Percentiles rank a stretch among this genome's conserved stretches.
phyloP scores from a whole-genome alignment of 2,888 invertebrate species.

The Harpalus rufipes region DNA sequence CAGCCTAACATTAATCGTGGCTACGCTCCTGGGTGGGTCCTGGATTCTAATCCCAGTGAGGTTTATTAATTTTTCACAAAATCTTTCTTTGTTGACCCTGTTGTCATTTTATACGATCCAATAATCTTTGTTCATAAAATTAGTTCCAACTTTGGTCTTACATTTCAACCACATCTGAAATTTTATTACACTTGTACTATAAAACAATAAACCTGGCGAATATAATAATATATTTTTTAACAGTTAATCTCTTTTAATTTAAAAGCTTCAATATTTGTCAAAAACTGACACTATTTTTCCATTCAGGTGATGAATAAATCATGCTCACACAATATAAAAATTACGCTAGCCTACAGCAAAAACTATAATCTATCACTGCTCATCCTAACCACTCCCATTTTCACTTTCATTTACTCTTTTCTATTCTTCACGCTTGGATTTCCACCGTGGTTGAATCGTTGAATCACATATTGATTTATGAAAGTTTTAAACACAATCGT shows the following conservation, averaged over 20 bases:
- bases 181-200: too few relatives aligned
- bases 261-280: not conserved
- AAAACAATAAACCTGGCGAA: too few relatives aligned
- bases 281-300: not conserved
- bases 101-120: too few relatives aligned
- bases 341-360: not conserved
- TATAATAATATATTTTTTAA: too few relatives aligned
- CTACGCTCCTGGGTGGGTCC: too few relatives aligned
- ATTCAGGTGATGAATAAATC: not conserved
- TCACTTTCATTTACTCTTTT: conserved; percentile 32
- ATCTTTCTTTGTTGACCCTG: too few relatives aligned
- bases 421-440: not conserved
- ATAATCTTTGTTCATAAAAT: too few relatives aligned
- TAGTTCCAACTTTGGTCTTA: too few relatives aligned
- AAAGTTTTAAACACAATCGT: conserved; percentile 37
- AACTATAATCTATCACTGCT: conserved; percentile 1
- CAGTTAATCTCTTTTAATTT: not conserved
- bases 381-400: conserved; percentile 6
- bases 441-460: not conserved
- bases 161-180: too few relatives aligned
- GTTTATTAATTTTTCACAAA: too few relatives aligned
- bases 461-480: conserved; percentile 34
- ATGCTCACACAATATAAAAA: not conserved
- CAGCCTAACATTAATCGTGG: too few relatives aligned
- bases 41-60: too few relatives aligned